These are phyloP conservation scores for Myiozetetes cayanensis DNA, from an alignment of 2,113 vertebrate genomes.

Conservation along the genomic window DNA sequence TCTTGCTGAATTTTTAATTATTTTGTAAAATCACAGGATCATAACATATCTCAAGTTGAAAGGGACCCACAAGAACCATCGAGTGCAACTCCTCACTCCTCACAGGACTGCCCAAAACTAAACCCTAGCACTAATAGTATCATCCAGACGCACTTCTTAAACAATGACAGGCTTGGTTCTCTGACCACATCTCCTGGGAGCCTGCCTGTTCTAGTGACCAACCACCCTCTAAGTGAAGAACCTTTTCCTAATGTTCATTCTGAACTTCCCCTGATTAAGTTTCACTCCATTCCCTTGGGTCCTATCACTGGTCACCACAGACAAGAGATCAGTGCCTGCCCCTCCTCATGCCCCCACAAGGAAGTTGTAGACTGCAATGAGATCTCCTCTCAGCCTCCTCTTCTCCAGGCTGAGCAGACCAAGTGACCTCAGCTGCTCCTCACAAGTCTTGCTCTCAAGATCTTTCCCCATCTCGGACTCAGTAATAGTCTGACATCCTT, in stretches of 20 bases:
- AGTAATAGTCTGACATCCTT: background rate
- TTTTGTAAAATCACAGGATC: background rate
- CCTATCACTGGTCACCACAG: background rate
- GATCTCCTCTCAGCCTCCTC: background rate
- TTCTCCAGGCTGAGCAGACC: background rate
- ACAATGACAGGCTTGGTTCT: background rate
- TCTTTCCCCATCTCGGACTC: background rate
- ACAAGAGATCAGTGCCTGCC: background rate
- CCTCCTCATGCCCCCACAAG: background rate
- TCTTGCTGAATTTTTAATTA: background rate
- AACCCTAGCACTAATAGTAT: background rate
- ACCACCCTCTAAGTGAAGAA: background rate
- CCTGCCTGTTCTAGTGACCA: background rate
- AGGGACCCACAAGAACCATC: background rate
- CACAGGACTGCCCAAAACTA: background rate
- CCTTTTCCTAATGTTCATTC: background rate
- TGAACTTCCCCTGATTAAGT: background rate
- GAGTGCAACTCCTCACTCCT: background rate
- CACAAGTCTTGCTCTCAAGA: rapidly evolving
- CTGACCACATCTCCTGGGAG: background rate
- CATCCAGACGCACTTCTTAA: background rate
- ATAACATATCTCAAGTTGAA: background rate
- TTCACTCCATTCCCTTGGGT: background rate
- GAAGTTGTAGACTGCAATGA: background rate
- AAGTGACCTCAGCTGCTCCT: background rate